These are phyloP conservation scores for Fundulus diaphanus DNA, from an alignment of 2,797 vertebrate species.

Conservation along the genomic window DNA sequence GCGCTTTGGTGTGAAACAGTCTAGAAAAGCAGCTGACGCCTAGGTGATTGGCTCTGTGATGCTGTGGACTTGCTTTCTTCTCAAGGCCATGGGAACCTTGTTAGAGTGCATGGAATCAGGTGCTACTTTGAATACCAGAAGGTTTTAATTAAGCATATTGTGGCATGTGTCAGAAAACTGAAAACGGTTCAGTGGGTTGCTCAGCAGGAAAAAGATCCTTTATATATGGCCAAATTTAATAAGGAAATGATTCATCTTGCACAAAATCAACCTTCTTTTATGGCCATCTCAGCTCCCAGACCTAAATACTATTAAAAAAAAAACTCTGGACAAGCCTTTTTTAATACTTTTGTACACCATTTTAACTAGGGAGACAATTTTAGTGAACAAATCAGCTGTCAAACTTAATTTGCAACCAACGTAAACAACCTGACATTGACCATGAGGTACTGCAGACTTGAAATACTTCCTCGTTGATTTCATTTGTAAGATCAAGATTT, in stretches of 20 bases:
- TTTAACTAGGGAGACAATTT: too few species aligned
- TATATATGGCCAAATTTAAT: not conserved
- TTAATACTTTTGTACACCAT: too few species aligned
- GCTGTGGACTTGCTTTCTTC: not conserved
- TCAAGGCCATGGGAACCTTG: not conserved
- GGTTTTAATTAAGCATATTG: not conserved
- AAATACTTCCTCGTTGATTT: not conserved
- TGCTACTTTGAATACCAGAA: not conserved
- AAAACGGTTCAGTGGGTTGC: not conserved
- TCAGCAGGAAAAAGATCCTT: not conserved
- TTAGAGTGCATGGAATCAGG: not conserved
- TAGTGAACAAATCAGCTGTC: not conserved
- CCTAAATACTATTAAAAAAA: too few species aligned
- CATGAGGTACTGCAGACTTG: not conserved
- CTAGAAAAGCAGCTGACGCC: not conserved
- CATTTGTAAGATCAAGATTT: not conserved
- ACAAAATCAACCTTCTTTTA: not conserved
- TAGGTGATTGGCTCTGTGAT: not conserved
- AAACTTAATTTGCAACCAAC: not conserved
- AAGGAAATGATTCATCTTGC: not conserved
- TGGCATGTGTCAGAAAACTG: not conserved
- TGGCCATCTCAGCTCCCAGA: not conserved
- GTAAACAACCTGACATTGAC: not conserved
- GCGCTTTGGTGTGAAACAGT: not conserved
- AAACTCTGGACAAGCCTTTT: too few species aligned